These are phyloP conservation scores for Polyommatus icarus DNA, from an alignment of 2,888 invertebrate genomes.

Conservation along the genomic window DNA sequence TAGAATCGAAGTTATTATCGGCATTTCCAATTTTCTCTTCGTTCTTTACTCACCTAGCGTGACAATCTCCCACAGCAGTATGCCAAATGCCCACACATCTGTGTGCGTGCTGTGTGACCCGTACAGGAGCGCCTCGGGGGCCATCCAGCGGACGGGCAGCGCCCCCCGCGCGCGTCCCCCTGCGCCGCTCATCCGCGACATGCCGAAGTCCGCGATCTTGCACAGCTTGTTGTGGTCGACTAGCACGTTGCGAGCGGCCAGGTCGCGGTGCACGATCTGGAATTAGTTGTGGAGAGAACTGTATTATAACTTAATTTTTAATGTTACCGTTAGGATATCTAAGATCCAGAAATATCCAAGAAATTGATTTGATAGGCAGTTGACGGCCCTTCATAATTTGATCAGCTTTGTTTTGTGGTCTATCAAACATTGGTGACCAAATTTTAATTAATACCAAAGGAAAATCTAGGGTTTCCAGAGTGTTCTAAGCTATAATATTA, in stretches of 20 bases:
- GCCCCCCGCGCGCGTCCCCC: slow-evolving; percentile 77
- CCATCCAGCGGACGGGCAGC: slow-evolving; percentile 91
- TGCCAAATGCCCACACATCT: slow-evolving; percentile 93
- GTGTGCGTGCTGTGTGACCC: slow-evolving; percentile 90
- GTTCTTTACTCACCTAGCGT: slow-evolving; percentile 82
- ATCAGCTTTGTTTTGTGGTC: too few species aligned
- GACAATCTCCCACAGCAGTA: slow-evolving; percentile 92
- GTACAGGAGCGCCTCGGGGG: slow-evolving; percentile 89
- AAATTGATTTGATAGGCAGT: too few species aligned
- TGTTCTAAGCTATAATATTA: too few species aligned
- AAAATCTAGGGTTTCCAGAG: too few species aligned
- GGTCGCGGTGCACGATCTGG: slow-evolving; percentile 91
- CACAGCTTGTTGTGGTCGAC: slow-evolving; percentile 92
- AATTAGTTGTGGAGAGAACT: slow-evolving; percentile 43
- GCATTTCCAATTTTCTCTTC: background rate
- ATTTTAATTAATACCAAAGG: too few species aligned
- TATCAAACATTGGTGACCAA: too few species aligned
- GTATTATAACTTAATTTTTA: too few species aligned
- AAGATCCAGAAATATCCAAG: too few species aligned
- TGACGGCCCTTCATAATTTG: too few species aligned
- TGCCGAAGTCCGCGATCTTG: slow-evolving; percentile 94
- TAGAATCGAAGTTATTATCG: too few species aligned
- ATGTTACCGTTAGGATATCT: too few species aligned
- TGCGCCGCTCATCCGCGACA: slow-evolving; percentile 84
- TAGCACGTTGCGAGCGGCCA: slow-evolving; percentile 90